Evolutionary conservation across 1,140 invertebrate genomes (phyloP).

Genomic region (Pantala flavescens): DNA sequence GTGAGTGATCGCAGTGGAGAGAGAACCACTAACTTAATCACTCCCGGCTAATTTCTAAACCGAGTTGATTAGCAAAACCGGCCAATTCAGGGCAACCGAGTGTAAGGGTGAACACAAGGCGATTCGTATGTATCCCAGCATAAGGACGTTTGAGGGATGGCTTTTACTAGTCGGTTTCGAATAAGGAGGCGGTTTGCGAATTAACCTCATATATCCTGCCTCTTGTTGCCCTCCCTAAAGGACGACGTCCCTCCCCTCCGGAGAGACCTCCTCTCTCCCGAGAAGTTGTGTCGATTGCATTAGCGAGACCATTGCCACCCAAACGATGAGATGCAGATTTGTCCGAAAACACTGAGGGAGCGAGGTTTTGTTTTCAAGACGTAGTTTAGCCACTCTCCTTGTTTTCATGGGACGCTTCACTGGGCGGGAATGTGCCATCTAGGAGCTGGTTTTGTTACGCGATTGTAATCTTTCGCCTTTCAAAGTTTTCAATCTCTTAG

Average conservation of each 20-base stretch:
- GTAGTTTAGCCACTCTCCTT: not conserved
- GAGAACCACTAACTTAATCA: conserved; percentile 13
- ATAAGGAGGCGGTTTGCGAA: not conserved
- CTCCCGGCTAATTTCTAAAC: conserved; percentile 15
- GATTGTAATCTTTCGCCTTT: no score
- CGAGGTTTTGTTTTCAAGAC: not conserved
- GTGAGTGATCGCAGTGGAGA: not conserved
- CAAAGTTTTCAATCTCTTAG: no score
- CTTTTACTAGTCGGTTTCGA: not conserved
- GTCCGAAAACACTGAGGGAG: not conserved
- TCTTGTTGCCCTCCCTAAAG: not conserved
- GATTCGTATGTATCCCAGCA: not conserved
- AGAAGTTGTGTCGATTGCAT: not conserved
- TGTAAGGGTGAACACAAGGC: not conserved
- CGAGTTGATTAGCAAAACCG: conserved; percentile 16
- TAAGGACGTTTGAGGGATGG: not conserved
- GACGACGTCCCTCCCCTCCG: not conserved
- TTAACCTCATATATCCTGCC: not conserved
- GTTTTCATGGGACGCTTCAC: no score
- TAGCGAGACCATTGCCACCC: not conserved
- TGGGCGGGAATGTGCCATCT: no score
- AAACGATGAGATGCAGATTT: not conserved
- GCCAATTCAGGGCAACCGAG: not conserved
- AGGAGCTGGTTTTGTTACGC: no score
- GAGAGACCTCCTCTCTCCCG: not conserved